These are phyloP conservation scores for Mixornis gularis DNA, from an alignment of 2,113 vertebrate genomes.

Conservation along the genomic window DNA sequence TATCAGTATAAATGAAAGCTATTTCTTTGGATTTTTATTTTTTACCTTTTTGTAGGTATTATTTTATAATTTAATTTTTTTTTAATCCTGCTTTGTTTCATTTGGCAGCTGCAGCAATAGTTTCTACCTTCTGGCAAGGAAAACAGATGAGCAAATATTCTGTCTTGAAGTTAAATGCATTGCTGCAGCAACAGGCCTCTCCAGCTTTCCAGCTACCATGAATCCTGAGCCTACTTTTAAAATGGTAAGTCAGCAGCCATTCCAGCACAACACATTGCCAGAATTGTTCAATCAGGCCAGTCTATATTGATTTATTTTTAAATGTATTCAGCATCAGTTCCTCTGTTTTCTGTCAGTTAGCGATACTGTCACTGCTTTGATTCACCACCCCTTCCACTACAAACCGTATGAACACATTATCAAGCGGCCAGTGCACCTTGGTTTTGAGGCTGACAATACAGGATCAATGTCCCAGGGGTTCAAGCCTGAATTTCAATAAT, in stretches of 20 bases:
- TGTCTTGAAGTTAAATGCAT: conserved; percentile 59
- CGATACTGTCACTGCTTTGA: conserved; percentile 63
- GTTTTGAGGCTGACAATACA: conserved; percentile 65
- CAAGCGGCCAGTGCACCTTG: conserved; percentile 26
- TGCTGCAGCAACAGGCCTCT: background rate
- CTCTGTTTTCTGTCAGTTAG: conserved; percentile 71
- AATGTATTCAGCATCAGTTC: conserved; percentile 51
- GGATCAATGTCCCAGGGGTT: conserved; percentile 66
- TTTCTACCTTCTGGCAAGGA: conserved; percentile 58
- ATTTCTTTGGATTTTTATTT: background rate
- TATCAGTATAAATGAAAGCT: background rate
- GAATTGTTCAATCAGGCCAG: conserved; percentile 18
- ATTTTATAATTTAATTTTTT: conserved; percentile 31
- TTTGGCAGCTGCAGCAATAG: conserved; percentile 49
- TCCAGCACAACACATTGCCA: conserved; percentile 46
- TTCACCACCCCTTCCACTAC: conserved; percentile 60
- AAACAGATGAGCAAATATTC: conserved; percentile 67
- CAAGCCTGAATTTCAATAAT: conserved; percentile 71
- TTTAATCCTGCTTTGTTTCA: conserved; percentile 58
- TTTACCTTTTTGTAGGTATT: background rate
- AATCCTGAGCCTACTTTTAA: conserved; percentile 58
- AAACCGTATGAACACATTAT: conserved; percentile 61
- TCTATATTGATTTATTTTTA: conserved; percentile 61
- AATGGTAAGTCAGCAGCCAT: conserved; percentile 62
- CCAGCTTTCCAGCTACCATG: conserved; percentile 44